Conservation (phyloP, 2,113 vertebrate species). For the Microcebus tavaratra region DNA sequence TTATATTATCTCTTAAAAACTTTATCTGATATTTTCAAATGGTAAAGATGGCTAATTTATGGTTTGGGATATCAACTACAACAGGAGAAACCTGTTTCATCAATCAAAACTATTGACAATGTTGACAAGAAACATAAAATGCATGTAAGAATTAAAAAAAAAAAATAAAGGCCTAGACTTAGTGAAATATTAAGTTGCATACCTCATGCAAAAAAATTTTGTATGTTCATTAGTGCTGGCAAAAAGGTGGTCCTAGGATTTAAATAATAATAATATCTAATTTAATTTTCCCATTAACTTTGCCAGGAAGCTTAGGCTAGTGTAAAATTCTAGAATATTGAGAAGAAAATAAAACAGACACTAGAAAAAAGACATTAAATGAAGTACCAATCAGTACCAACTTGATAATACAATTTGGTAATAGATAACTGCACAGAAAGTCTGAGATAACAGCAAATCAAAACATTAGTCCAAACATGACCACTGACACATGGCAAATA, state of each 20-base stretch:
- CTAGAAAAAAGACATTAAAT: neutral
- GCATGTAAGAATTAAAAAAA: neutral
- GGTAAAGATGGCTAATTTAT: conserved; percentile 17
- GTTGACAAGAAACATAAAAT: conserved; percentile 47
- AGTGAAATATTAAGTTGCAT: conserved; percentile 24
- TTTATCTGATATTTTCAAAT: conserved; percentile 44
- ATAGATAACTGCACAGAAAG: neutral
- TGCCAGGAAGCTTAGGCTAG: neutral
- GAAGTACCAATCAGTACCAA: conserved; percentile 30
- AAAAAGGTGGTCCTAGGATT: neutral
- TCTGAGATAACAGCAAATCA: neutral
- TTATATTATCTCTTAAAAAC: neutral
- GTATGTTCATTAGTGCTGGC: neutral
- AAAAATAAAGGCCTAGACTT: neutral
- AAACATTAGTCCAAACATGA: conserved; percentile 26
- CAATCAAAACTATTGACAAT: conserved; percentile 14
- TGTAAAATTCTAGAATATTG: neutral
- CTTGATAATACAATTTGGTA: neutral
- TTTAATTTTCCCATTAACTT: conserved; percentile 40
- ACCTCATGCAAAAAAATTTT: neutral
- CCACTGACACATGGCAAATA: conserved; percentile 3
- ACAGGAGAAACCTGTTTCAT: conserved; percentile 51
- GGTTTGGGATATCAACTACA: conserved; percentile 45
- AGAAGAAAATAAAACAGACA: neutral
- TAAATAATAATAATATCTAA: conserved; percentile 9